Base-by-base conservation (phyloP, 2,797 vertebrate species). In the Leptatherina wallacei region DNA sequence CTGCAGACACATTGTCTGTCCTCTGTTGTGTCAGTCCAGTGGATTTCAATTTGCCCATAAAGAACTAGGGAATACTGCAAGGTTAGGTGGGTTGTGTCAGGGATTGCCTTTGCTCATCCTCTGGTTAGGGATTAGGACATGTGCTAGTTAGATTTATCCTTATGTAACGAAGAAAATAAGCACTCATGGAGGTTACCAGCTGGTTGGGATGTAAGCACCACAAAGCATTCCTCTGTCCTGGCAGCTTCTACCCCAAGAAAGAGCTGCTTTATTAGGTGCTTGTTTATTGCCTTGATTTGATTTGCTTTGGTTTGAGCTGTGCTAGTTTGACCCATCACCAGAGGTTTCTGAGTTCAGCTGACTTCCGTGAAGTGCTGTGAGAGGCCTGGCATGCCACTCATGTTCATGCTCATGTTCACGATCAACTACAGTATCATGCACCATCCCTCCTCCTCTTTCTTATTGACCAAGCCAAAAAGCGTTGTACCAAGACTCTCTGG, bases 91-190 rank as follows among this genome's bases (percentile, higher is more conserved):
- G 70, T 24, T 81, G 81, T 82, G 69, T 71, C 56, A 14, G 71
- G 86, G 81, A 88, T 90, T 87, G 85, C 77, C 69, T 66, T 77
- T 10, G 60, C 83, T 90, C 83, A 84, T 89, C 85, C 84, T 77
- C 71, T 56, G 75, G 42, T 73, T 30, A 42, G 76, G 81, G 90
- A 90, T 92, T 92, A 92, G 75, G 73, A 58, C 73, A 38, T 75
- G 83, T 80, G 82, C 77, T 69, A 16, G 68, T 75, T 74, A 85
- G 89, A 78, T 85, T 91, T 83, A 69, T 74, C 71, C 84, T 92
- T 91, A 87, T 73, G 77, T 70, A 90, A 92, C 77, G 27, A 38
- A 69, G 80, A 83, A 88, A 78, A 65, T 44, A 54, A 75, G 77
- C 77, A 77, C 66, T 73, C 36, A 27, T 61, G 36, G 57, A 79